Evolutionary conservation across 2,113 vertebrate genomes (phyloP), one percentile per base, ranked within the genome.

Genomic region (Passer domesticus): DNA sequence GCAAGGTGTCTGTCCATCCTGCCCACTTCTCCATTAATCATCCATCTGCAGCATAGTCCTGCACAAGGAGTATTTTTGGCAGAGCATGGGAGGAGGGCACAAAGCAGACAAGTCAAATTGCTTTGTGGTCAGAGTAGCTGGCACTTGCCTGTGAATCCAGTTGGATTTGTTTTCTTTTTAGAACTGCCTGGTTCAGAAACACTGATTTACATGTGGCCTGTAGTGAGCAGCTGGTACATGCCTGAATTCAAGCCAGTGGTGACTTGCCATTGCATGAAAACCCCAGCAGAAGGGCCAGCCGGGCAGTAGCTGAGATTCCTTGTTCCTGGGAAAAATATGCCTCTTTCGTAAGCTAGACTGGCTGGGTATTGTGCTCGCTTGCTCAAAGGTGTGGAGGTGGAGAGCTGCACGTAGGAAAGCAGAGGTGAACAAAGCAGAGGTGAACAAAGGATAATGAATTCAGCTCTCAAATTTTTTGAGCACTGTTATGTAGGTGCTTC

Each of bases 111-210:
- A 74, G 72, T 73, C 5, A 3, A 41, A 87, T 92, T 83, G 55
- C 43, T 64, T 33, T 75, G 73, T 91, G 87, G 94, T 69, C 7
- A 3, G 74, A 85, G 66, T 63, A 84, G 87, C 81, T 88, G 74
- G 59, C 55, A 55, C 35, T 83, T 55, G 46, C 56, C 58, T 78
- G 82, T 5, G 6, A 90, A 94, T 92, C 85, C 76, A 63, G 80
- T 93, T 74, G 60, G 49, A 70, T 97, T 96, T 92, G 72, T 90
- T 95, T 96, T 85, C 70, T 58, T 94, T 91, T 70, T 59, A 31
- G 75, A 64, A 20, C 44, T 6, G 1, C 13, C 1, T 74, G 76
- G 74, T 69, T 95, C 81, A 94, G 89, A 84, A 97, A 67, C 37
- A 27, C 9, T 60, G 25, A 78, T 96, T 96, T 94, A 44, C 87